Evolutionary conservation across 2,113 vertebrate species (phyloP), one percentile per base, ranked within the genome.

Genomic region (Pteruthius melanotis): DNA sequence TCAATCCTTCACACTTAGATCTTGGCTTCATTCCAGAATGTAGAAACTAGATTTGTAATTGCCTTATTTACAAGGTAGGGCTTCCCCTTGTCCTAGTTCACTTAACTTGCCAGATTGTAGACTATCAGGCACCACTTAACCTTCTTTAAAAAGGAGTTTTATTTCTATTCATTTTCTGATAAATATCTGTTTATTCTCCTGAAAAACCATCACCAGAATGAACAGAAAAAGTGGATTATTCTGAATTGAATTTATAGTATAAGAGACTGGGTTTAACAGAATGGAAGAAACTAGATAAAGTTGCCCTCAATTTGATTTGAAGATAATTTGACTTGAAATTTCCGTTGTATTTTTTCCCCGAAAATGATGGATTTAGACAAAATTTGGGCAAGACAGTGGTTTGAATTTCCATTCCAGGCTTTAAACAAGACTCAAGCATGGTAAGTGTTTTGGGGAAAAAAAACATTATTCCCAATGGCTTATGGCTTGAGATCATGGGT

Each of bases 11-110:
- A 78, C 68, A 31, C 85, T 90, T 81, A 56, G 15, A 37, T 93
- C 39, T 68, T 96, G 92, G 88, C 79, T 70, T 74, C 3, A 0
- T 81, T 96, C 83, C 93, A 95, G 85, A 22, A 10, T 40, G 47
- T 60, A 94, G 68, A 94, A 92, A 90, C 66, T 71, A 66, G 60
- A 44, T 93, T 93, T 96, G 83, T 87, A 89, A 90, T 78, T 86
- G 80, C 52, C 60, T 68, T 95, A 93, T 94, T 96, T 96, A 96
- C 85, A 90, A 93, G 72, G 88, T 68, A 76, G 22, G 9, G 17
- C 80, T 90, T 63, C 14, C 15, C n/a, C 31, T 21, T 8, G n/a
- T 35, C 26, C 42, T 76, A 92, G 64, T 87, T 95, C 93, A 85
- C 83, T 83, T 88, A 93, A 80, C 42, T 86, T 89, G 54, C 37